Percentiles rank a stretch among this genome's conserved stretches.
These are phyloP conservation scores for Sesamia inferens DNA, from an alignment of 2,888 invertebrate genomes.

Conservation along the genomic window DNA sequence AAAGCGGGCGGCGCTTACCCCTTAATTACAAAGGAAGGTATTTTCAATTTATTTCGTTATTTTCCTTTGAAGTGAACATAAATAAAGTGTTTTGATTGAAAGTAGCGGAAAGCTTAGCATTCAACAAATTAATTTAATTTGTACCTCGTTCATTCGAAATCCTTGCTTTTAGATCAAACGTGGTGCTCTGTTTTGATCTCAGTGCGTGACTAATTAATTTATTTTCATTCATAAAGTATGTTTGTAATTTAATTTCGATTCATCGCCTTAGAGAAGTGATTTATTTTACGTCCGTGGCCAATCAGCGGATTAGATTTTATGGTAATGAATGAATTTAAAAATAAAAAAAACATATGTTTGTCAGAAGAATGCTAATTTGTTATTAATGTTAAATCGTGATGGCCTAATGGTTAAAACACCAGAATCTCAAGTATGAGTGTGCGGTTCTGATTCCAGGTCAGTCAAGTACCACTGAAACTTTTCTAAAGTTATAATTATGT, in stretches of 20 bases:
- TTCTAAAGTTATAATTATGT: too few species aligned
- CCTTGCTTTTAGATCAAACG: constrained; percentile 43
- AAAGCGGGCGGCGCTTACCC: constrained; percentile 38
- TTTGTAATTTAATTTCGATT: constrained; percentile 30
- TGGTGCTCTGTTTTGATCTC: constrained; percentile 35
- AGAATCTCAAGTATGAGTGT: too few species aligned
- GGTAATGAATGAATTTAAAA: background rate
- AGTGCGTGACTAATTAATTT: constrained; percentile 38
- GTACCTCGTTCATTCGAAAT: constrained; percentile 59
- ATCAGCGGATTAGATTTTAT: background rate
- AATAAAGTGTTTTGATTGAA: constrained; percentile 74
- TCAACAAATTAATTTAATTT: constrained; percentile 71
- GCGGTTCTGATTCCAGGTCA: too few species aligned
- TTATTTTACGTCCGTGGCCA: background rate
- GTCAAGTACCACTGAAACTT: too few species aligned
- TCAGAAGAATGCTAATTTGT: too few species aligned
- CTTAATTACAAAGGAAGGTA: constrained; percentile 74
- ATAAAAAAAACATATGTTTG: background rate
- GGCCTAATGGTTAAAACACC: too few species aligned
- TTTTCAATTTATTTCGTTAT: constrained; percentile 74
- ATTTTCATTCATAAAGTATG: constrained; percentile 16
- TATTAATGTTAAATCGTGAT: too few species aligned
- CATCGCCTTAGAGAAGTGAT: constrained; percentile 11
- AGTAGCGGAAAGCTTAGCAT: constrained; percentile 64
- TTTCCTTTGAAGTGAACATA: constrained; percentile 68